Evolutionary conservation across 2,888 invertebrate species (phyloP).

Genomic region (Agonopterix alstromeriana): DNA sequence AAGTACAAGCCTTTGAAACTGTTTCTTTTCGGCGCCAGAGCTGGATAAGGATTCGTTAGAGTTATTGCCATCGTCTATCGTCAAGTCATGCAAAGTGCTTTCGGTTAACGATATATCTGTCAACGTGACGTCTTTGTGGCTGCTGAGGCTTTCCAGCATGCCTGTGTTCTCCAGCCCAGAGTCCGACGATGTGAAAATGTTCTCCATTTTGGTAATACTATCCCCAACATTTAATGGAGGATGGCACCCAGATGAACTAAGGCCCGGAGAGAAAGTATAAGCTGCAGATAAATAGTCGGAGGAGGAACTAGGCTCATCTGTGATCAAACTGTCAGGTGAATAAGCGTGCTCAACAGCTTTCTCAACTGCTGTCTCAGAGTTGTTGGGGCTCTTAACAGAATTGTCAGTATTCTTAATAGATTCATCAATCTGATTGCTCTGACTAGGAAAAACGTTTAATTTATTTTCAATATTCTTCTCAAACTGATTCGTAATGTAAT

Average conservation of each 20-base stretch:
- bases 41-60: slow-evolving; percentile 31
- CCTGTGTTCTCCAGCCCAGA: slow-evolving; percentile 67
- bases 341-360: slow-evolving; percentile 36
- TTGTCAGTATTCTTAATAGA: slow-evolving; percentile 17
- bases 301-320: slow-evolving; percentile 59
- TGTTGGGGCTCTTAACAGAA: slow-evolving; percentile 14
- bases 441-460: slow-evolving; percentile 2
- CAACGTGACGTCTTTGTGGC: slow-evolving; percentile 53
- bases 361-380: slow-evolving; percentile 22
- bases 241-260: slow-evolving; percentile 27
- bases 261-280: slow-evolving; percentile 47
- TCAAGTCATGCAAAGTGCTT: slow-evolving; percentile 56
- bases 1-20: slow-evolving; percentile 20
- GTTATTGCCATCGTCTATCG: slow-evolving; percentile 40
- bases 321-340: slow-evolving; percentile 59
- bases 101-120: slow-evolving; percentile 60
- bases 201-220: slow-evolving; percentile 52
- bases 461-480: slow-evolving; percentile 16
- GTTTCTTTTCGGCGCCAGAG: slow-evolving; percentile 27
- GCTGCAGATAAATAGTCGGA: slow-evolving; percentile 64
- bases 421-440: slow-evolving; percentile 9
- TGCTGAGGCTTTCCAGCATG: slow-evolving; percentile 49
- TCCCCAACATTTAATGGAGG: slow-evolving; percentile 47
- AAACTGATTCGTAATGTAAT: slow-evolving; percentile 17
- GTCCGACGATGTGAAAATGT: slow-evolving; percentile 57